Conservation (phyloP, 2,888 invertebrate species). For the Tineola bisselliella region DNA sequence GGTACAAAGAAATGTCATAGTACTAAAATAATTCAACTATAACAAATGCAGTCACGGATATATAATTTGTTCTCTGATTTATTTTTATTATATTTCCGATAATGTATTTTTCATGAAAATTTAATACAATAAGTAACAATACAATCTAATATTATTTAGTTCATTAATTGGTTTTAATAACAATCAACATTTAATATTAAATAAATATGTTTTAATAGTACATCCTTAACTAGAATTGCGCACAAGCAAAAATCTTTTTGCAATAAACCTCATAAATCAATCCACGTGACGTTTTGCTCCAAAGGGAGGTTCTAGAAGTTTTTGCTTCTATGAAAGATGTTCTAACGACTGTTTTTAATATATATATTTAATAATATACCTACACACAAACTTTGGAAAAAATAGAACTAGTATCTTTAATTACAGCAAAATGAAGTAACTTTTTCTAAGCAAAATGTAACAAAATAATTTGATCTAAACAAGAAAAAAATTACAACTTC, state of each 20-base stretch:
- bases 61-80: no score
- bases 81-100: no score
- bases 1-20: no score
- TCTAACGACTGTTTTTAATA: not conserved
- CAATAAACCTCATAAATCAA: constrained; percentile 28
- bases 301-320: constrained; percentile 26
- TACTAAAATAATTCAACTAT: no score
- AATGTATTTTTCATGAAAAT: no score
- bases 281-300: constrained; percentile 21
- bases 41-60: no score
- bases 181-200: no score
- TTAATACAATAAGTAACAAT: no score
- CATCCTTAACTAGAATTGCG: not conserved
- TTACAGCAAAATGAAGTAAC: constrained; percentile 6
- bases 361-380: no score
- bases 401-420: constrained; percentile 2
- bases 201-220: no score
- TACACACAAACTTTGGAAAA: not conserved
- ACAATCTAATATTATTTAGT: no score
- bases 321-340: constrained; percentile 21
- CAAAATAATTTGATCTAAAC: constrained; percentile 1
- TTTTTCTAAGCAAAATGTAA: constrained; percentile 2
- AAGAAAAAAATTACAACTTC: constrained; percentile 9
- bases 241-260: constrained; percentile 13
- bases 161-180: no score